Evolutionary conservation across 1,140 invertebrate species (phyloP), one percentile per base, ranked within the genome.

Genomic region (Eurosta solidaginis): DNA sequence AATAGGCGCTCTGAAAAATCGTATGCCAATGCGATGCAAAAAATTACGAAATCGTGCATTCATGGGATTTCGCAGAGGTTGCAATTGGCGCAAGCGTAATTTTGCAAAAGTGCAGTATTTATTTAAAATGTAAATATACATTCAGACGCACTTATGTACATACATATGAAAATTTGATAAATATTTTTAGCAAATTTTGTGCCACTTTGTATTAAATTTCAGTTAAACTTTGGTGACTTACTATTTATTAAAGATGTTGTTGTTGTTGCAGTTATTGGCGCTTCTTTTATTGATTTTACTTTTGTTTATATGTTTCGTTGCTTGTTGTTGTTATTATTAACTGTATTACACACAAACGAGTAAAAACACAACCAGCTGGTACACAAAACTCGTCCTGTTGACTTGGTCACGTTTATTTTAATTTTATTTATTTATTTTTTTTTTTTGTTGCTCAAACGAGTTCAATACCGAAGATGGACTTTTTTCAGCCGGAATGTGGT

Each of bases 401-500:
- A 33, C 2, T n/a, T 22, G 1, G 59, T 68, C 59, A 29, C 40
- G 59, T 20, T 12, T 4, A 33, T 2, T n/a, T 22, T 0, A 52
- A 22, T 52, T 2, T 22, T 6, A 0, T 1, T 52, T 1, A 6
- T 52, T 25, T 52, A 9, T 20, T 25, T 52, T 3, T 4, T 5
- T 25, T 36, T 29, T 7, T 63, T 33, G 54, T n/a, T 63, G 59
- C 6, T 20, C 59, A 68, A 68, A 68, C 59, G 59, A 40, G 59
- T 68, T 42, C 36, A 68, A 68, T n/a, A 68, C 33, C 59, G 33
- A 42, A 68, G 59, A 68, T 68, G 59, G 59, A 9, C 54, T 25
- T 4, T 14, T 9, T 5, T 5, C 49, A 52, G 49, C 49, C 49
- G 49, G 54, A 17, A 59, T 29, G 54, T 54, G 25, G 50, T n/a